phyloP scores from a whole-genome alignment of 2,888 invertebrate species.

The Therioaphis trifolii region DNA sequence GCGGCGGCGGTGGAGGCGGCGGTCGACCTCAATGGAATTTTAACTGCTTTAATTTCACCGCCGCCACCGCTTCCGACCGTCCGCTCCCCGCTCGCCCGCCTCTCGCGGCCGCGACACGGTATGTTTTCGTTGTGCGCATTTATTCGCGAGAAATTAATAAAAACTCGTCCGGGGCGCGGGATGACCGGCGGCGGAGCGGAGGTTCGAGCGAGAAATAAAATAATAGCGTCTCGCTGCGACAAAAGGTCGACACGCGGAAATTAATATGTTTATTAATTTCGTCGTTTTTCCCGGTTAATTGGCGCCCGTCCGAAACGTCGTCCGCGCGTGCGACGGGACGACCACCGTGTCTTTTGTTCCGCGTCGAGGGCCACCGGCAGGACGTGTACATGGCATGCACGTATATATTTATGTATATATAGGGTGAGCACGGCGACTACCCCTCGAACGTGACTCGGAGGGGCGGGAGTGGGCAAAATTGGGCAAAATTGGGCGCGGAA shows the following conservation, averaged over 20 bases:
- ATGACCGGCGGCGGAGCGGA: background rate
- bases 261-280: constrained; percentile 53
- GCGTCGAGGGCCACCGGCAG: background rate
- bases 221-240: background rate
- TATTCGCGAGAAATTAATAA: background rate
- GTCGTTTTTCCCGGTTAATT: constrained; percentile 34
- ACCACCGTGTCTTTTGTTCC: constrained; percentile 1
- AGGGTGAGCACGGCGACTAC: too few species aligned
- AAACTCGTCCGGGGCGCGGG: background rate
- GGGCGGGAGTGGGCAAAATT: background rate
- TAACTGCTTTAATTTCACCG: constrained; percentile 29
- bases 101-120: background rate
- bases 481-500: background rate
- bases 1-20: background rate
- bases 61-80: background rate
- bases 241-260: background rate
- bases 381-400: background rate
- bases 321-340: background rate
- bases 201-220: background rate
- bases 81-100: background rate
- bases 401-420: background rate
- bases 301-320: constrained; percentile 12
- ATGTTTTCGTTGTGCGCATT: background rate
- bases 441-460: background rate
- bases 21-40: constrained; percentile 48